Evolutionary conservation across 2,797 vertebrate genomes (phyloP).

Genomic region (Podargus strigoides): DNA sequence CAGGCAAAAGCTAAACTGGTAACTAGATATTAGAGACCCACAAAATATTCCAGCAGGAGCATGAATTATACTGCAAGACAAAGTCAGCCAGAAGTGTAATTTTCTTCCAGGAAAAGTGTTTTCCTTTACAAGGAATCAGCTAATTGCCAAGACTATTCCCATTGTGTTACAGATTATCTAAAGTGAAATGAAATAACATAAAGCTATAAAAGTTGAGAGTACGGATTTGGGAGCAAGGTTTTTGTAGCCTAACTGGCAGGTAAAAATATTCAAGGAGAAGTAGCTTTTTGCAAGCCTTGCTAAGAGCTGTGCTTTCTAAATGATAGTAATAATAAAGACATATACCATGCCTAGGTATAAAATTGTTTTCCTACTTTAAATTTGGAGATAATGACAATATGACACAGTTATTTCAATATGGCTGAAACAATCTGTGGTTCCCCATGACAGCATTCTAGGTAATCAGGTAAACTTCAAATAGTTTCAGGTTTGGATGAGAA

Average conservation of each 20-base stretch:
- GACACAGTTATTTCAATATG: background rate
- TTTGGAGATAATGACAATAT: background rate
- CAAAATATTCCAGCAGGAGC: background rate
- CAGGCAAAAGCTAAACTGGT: background rate
- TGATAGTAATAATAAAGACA: background rate
- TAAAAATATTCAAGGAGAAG: background rate
- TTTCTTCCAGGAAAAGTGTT: background rate
- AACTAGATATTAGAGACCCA: background rate
- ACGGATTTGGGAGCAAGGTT: background rate
- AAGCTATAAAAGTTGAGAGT: background rate
- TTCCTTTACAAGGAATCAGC: background rate
- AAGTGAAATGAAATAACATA: background rate
- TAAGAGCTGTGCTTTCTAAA: background rate
- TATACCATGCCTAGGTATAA: background rate
- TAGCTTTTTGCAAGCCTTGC: background rate
- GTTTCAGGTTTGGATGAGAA: background rate
- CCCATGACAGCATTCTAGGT: background rate
- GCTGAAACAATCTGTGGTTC: background rate
- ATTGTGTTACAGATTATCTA: background rate
- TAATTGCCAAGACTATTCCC: background rate
- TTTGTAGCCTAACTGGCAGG: background rate
- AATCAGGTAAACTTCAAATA: background rate
- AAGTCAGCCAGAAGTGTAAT: background rate
- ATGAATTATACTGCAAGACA: background rate
- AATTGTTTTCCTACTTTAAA: background rate